Base-by-base conservation (phyloP, 2,113 vertebrate species). In the Burhinus oedicnemus region DNA sequence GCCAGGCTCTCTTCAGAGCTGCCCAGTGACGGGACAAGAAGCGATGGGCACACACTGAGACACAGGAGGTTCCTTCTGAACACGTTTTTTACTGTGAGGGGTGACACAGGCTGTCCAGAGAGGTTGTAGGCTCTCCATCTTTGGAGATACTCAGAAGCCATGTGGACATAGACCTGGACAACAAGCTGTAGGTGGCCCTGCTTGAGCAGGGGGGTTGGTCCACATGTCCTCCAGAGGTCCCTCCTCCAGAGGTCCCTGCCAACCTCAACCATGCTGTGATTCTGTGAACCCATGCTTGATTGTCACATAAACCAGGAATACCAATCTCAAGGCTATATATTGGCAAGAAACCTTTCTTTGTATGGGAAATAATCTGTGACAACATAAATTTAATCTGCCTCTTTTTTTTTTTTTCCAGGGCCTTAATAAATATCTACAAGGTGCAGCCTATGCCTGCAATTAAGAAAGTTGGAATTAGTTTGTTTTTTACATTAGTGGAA, bases 371-470 rank as follows among this genome's bases (percentile, higher is more conserved):
- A 40, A 40, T 40, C 40, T 40, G 40, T 40, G 40, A 40, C 40
- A 40, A 40, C 1, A 1, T 79, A 49, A 84, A 51, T 55, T 45
- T 54, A 42, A 71, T 65, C 38, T 55, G 0, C 3, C 3, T 16
- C 40, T 40, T 40, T 52, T 26, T 61, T 60, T 81, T 49, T 38
- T 29, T 49, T 18, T 82, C 89, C 85, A 99, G 99, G 92, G 98
- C 99, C 90, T 98, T 99, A 83, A 99, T 99, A 94, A 99, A 99
- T 96, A 97, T 98, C 77, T 99, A 99, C 96, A 99, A 99, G 96
- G 95, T 98, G 9, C 99, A 99, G 91, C 98, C 98, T 60, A 98
- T 98, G 9, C 97, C 98, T 15, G 98, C 97, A 23, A 98, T 99
- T 96, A 99, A 99, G 96, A 98, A 99, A 85, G 98, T 99, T 25